Evolutionary conservation across 2,888 invertebrate genomes (phyloP).

Genomic region (Chaetoderma sp.): DNA sequence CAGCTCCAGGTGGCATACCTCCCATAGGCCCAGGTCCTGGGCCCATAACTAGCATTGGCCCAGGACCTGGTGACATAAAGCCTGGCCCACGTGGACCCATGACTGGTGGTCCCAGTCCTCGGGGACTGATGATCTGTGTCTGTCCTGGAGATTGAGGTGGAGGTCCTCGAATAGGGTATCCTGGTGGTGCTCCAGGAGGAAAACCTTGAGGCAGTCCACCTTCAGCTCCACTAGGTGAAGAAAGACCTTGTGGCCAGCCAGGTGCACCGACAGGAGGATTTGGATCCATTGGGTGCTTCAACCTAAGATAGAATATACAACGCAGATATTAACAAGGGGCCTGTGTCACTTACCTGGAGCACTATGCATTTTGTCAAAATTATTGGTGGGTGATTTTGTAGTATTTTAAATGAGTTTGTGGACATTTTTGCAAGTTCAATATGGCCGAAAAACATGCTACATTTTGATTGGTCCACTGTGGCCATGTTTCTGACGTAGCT

Average conservation of each 20-base stretch:
- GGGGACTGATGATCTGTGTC: constrained; percentile 41
- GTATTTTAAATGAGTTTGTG: no score
- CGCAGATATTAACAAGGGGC: no score
- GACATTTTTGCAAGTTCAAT: no score
- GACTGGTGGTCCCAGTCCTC: constrained; percentile 36
- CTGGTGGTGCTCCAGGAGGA: neutral
- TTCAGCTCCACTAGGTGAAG: neutral
- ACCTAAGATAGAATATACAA: neutral
- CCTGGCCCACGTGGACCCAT: constrained; percentile 9
- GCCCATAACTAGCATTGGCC: constrained; percentile 14
- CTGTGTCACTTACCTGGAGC: no score
- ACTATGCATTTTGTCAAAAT: no score
- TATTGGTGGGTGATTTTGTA: no score
- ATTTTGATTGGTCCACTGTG: no score
- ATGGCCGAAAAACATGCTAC: no score
- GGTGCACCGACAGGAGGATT: neutral
- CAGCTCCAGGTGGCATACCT: constrained; percentile 22
- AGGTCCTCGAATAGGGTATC: constrained; percentile 15
- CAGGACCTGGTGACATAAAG: constrained; percentile 9
- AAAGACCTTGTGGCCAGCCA: neutral
- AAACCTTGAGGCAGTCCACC: neutral
- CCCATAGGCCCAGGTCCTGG: constrained; percentile 6
- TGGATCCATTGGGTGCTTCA: neutral
- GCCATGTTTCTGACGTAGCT: no score
- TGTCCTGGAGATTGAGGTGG: constrained; percentile 38